Base-by-base conservation (phyloP, 1,140 invertebrate species). In the Myzus persicae region DNA sequence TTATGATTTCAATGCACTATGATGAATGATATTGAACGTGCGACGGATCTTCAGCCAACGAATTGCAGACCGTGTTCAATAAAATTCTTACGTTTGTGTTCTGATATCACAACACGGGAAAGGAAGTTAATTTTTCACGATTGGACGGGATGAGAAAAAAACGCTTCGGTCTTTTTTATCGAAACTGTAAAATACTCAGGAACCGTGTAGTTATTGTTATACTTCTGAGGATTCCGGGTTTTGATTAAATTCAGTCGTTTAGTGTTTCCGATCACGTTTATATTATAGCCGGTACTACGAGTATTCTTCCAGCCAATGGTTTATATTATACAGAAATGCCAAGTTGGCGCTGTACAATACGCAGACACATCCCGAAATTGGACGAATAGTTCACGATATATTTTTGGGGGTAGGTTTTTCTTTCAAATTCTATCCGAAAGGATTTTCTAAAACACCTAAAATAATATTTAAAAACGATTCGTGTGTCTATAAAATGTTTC, bases 211-310 rank as follows among this genome's bases (percentile, higher is more conserved):
- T n/a, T 76, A 67, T 67, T 76, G 59, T 76, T 76, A n/a, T 18
- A 76, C 59, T 76, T 76, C 59, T 76, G 59, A n/a, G 31, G 59
- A 76, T 76, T 76, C 59, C 59, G 59, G 59, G 59, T 76, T 76
- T 76, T 76, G 59, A 76, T 76, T 76, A 76, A 76, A 76, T 76
- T 76, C 59, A n/a, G 14, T 76, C 59, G 59, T 76, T 76, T n/a
- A 76, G 59, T 76, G 59, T 76, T 76, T 76, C 59, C 59, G 59
- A 76, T 76, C 59, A 76, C 59, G 59, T 76, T n/a, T 76, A 76
- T 76, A 76, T 76, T 67, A 67, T n/a, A 18, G 14, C 31, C n/a
- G 5, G 31, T 76, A n/a, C 31, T 76, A 76, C 59, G 59, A 7
- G 36, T 76, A n/a, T n/a, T n/a, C 59, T 76, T 76, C 59, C 59